Percentiles rank a stretch among this genome's conserved stretches.
Evolutionary conservation across 2,113 vertebrate species (phyloP).

Genomic region (Centrocercus urophasianus): DNA sequence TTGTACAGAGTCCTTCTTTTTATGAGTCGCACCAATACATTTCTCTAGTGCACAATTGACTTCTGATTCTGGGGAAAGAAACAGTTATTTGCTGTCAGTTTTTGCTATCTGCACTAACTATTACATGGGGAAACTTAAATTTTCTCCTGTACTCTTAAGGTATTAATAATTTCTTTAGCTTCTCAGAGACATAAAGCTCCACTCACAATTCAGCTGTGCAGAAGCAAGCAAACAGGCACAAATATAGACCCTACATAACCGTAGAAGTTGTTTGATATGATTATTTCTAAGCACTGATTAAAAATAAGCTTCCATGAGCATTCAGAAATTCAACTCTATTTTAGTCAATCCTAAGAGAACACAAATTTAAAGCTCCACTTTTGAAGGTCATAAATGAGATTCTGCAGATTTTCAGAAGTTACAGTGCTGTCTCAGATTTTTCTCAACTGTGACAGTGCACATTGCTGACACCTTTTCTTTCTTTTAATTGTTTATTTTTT

Average conservation of each 20-base stretch:
- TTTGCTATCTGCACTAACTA: background rate
- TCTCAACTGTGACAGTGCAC: slow-evolving; percentile 39
- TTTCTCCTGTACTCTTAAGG: background rate
- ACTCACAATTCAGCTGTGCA: background rate
- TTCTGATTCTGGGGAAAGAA: background rate
- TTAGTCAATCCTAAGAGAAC: slow-evolving; percentile 46
- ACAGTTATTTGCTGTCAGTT: background rate
- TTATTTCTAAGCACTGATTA: slow-evolving; percentile 51
- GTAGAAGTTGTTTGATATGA: background rate
- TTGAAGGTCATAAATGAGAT: slow-evolving; percentile 42
- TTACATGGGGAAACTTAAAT: background rate
- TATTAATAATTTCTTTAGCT: background rate
- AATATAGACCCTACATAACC: slow-evolving; percentile 13
- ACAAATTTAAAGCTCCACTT: slow-evolving; percentile 54
- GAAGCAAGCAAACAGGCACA: slow-evolving; percentile 25
- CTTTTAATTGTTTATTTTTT: slow-evolving; percentile 62
- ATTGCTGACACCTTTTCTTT: slow-evolving; percentile 46
- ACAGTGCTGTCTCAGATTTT: slow-evolving; percentile 57
- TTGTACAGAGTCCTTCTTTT: background rate
- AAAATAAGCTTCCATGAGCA: slow-evolving; percentile 55
- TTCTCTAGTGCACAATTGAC: background rate
- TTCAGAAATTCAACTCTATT: slow-evolving; percentile 54
- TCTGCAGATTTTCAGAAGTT: slow-evolving; percentile 56
- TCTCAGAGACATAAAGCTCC: background rate
- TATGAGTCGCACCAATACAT: background rate